A percentile compares a stretch with the other conserved stretches of the same genome.
Evolutionary conservation across 1,140 invertebrate species (phyloP).

Genomic region (Bombus confusus): DNA sequence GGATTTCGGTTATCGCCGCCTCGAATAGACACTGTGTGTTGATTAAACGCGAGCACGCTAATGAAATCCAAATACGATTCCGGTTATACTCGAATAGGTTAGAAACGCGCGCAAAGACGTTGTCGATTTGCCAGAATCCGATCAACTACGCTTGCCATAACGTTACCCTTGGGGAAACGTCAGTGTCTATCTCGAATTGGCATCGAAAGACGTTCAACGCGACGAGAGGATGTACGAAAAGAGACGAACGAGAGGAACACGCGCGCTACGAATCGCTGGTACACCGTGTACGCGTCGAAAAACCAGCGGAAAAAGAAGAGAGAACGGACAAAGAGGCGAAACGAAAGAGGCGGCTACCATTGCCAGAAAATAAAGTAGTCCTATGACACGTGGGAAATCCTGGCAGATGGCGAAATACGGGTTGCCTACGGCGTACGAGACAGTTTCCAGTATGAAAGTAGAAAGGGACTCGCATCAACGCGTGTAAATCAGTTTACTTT

Average conservation of each 20-base stretch:
- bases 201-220: constrained; percentile 42
- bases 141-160: constrained; percentile 37
- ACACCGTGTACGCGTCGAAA: not conserved
- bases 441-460: constrained; percentile 20
- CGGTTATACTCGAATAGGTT: not conserved
- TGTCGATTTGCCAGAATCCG: constrained; percentile 61
- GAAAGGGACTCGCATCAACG: constrained; percentile 25
- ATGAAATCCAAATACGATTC: constrained; percentile 22
- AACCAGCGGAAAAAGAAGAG: not conserved
- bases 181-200: constrained; percentile 49
- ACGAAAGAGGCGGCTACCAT: constrained; percentile 42
- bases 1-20: constrained; percentile 30
- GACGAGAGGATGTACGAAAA: constrained; percentile 8
- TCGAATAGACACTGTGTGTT: constrained; percentile 11
- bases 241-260: constrained; percentile 1
- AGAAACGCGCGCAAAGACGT: not conserved
- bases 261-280: not conserved
- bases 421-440: constrained; percentile 42
- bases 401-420: constrained; percentile 34
- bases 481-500: constrained; percentile 52
- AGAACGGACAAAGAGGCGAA: constrained; percentile 27
- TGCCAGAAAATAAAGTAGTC: constrained; percentile 68
- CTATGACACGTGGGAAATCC: constrained; percentile 67
- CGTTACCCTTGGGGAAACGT: constrained; percentile 47
- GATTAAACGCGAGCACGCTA: constrained; percentile 31